Evolutionary conservation across 1,140 invertebrate genomes (phyloP).

Genomic region (Atopsyche davidsoni): DNA sequence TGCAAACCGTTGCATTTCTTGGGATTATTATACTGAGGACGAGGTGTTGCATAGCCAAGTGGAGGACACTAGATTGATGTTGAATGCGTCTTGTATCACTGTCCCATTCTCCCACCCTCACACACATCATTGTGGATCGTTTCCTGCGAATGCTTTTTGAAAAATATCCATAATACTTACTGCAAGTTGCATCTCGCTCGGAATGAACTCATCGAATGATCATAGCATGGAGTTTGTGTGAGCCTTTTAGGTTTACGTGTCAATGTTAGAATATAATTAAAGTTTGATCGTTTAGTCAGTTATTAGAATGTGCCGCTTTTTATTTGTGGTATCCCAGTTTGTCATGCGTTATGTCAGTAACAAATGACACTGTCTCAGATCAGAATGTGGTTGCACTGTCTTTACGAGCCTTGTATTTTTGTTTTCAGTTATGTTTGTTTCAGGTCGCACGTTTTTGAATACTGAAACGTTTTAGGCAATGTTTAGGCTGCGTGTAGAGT

Average conservation of each 20-base stretch:
- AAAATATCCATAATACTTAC: slow-evolving; percentile 20
- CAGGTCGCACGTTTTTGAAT: slow-evolving; percentile 27
- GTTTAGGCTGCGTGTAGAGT: slow-evolving; percentile 27
- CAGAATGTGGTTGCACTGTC: slow-evolving; percentile 21
- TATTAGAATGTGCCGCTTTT: slow-evolving; percentile 27
- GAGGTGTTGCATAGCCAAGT: slow-evolving; percentile 8
- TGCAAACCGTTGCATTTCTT: neutral
- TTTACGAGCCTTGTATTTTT: slow-evolving; percentile 23
- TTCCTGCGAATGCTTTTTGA: slow-evolving; percentile 25
- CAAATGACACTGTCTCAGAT: slow-evolving; percentile 9
- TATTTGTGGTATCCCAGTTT: slow-evolving; percentile 14
- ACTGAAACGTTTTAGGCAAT: slow-evolving; percentile 24
- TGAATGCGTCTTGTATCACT: slow-evolving; percentile 26
- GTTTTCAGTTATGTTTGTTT: slow-evolving; percentile 24
- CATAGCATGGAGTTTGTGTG: slow-evolving; percentile 30
- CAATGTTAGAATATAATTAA: slow-evolving; percentile 18
- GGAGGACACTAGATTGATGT: slow-evolving; percentile 20
- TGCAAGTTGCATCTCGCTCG: slow-evolving; percentile 26
- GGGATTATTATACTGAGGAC: neutral
- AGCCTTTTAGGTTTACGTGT: slow-evolving; percentile 7
- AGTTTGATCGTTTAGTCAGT: slow-evolving; percentile 21
- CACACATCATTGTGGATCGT: slow-evolving; percentile 24
- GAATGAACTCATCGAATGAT: slow-evolving; percentile 27
- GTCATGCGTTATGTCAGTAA: slow-evolving; percentile 15
- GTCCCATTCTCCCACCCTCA: slow-evolving; percentile 3